Percentiles rank a stretch among this genome's conserved stretches.
phyloP scores from a whole-genome alignment of 2,888 invertebrate genomes.

The Meteorus cinctellus region DNA sequence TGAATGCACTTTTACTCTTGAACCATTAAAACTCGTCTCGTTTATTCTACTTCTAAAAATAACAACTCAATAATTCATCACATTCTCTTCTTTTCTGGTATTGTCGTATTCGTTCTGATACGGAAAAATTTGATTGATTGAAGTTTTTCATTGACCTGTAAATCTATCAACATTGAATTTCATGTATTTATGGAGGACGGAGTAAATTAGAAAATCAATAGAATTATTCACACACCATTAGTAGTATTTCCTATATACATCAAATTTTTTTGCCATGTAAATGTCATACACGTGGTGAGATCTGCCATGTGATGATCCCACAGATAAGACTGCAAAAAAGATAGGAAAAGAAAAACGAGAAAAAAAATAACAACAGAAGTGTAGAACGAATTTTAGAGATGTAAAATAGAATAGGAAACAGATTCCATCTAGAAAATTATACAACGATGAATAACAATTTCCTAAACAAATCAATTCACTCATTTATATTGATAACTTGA shows the following conservation, averaged over 20 bases:
- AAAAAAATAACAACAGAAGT: neutral
- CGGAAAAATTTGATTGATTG: neutral
- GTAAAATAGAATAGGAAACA: neutral
- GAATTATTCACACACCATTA: neutral
- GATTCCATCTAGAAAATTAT: neutral
- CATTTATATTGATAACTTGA: neutral
- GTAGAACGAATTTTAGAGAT: neutral
- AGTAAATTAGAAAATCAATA: neutral
- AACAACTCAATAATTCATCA: too few species aligned
- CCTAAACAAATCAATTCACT: neutral
- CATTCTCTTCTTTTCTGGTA: too few species aligned
- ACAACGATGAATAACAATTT: neutral
- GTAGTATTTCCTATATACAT: neutral
- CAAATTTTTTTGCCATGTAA: conserved; percentile 3
- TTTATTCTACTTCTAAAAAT: too few species aligned
- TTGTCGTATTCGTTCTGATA: too few species aligned
- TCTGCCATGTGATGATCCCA: conserved; percentile 9
- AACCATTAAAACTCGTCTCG: too few species aligned
- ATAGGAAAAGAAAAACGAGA: neutral
- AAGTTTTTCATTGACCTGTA: conserved; percentile 28
- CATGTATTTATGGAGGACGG: conserved; percentile 1
- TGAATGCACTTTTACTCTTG: too few species aligned
- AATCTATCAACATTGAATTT: conserved; percentile 16
- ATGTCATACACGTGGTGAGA: conserved; percentile 31
- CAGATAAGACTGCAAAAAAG: neutral